phyloP scores from a whole-genome alignment of 2,888 invertebrate genomes.

The Prionchulus punctatus region DNA sequence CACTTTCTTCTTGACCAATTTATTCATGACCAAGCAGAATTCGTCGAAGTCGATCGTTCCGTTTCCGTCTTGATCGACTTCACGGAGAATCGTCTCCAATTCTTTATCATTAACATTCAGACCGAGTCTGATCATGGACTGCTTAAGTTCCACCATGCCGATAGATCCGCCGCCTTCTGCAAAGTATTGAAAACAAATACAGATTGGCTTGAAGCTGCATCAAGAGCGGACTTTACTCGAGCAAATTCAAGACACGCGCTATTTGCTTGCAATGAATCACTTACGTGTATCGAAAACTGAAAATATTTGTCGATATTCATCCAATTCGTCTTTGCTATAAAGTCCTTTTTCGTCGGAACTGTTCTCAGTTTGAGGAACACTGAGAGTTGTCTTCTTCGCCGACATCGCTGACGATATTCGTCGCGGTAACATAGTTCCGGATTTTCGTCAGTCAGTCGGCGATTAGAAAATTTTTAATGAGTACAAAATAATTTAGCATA shows the following conservation, averaged over 20 bases:
- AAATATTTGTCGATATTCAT: background rate
- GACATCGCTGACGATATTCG: too few species aligned
- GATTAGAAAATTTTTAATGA: too few species aligned
- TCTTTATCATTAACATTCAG: conserved; percentile 1
- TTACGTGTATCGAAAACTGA: background rate
- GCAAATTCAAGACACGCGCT: too few species aligned
- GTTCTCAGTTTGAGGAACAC: too few species aligned
- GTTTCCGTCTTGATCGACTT: conserved; percentile 10
- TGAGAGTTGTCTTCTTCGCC: too few species aligned
- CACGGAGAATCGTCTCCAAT: conserved; percentile 5
- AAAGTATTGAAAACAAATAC: background rate
- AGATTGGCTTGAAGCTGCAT: background rate
- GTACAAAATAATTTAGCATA: too few species aligned
- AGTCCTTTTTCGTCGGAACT: too few species aligned
- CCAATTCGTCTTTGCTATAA: background rate
- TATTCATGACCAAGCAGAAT: conserved; percentile 9
- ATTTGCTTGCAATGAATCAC: background rate
- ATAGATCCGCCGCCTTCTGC: conserved; percentile 6
- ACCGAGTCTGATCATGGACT: conserved; percentile 4
- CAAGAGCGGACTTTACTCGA: too few species aligned
- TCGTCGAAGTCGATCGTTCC: conserved; percentile 9
- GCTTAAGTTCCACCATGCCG: conserved; percentile 3
- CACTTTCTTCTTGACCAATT: background rate
- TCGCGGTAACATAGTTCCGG: too few species aligned
- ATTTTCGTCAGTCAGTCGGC: too few species aligned